phyloP scores from a whole-genome alignment of 2,113 vertebrate genomes.

The Petaurus breviceps region DNA sequence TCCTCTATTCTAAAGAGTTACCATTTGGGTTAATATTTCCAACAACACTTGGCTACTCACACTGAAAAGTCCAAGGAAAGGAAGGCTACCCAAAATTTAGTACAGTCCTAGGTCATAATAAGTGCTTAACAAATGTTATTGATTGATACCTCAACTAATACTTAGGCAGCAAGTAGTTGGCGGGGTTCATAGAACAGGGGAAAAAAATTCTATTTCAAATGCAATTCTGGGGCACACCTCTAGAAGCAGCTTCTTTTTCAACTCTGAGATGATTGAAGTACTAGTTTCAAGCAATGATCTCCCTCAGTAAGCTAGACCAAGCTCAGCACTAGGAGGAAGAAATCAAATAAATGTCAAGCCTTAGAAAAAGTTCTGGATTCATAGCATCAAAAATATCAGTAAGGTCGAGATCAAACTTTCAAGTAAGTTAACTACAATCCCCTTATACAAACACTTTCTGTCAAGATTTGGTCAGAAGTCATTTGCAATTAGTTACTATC shows the following conservation, averaged over 20 bases:
- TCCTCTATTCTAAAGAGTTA: constrained; percentile 28
- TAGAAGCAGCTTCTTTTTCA: constrained; percentile 25
- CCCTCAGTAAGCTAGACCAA: background rate
- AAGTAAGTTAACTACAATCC: constrained; percentile 11
- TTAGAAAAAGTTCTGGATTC: constrained; percentile 19
- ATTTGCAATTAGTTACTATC: background rate
- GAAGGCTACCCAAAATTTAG: background rate
- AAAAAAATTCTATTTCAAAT: background rate
- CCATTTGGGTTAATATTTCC: background rate
- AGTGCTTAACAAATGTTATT: background rate
- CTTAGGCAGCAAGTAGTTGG: background rate
- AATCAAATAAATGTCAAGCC: constrained; percentile 28
- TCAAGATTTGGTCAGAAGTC: constrained; percentile 7
- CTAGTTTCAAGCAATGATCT: background rate
- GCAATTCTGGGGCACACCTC: background rate
- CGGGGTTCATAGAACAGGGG: background rate
- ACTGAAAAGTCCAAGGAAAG: constrained; percentile 23
- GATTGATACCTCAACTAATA: background rate
- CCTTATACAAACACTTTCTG: background rate
- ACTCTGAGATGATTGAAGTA: background rate
- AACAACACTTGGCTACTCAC: constrained; percentile 12
- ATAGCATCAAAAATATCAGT: constrained; percentile 23
- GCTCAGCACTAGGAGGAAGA: constrained; percentile 7
- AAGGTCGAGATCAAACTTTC: constrained; percentile 37
- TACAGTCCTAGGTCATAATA: background rate